phyloP scores from a whole-genome alignment of 1,140 invertebrate species.

The Hyles euphorbiae region DNA sequence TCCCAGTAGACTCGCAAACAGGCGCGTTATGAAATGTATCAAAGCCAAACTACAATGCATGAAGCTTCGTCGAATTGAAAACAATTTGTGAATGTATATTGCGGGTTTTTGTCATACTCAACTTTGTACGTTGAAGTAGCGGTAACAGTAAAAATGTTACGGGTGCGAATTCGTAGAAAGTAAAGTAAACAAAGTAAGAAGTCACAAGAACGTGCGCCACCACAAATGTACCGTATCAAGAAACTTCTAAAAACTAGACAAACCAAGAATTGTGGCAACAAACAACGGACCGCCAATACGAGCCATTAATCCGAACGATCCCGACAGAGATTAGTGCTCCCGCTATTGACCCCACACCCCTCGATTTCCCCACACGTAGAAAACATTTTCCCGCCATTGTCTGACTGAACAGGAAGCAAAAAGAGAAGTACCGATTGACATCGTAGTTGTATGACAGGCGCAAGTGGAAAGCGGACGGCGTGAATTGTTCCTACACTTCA shows the following conservation, averaged over 20 bases:
- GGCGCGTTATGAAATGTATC: background rate
- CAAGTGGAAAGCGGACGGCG: slow-evolving; percentile 3
- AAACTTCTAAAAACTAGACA: slow-evolving; percentile 50
- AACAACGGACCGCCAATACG: slow-evolving; percentile 63
- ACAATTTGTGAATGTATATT: too few species aligned
- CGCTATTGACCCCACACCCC: slow-evolving; percentile 48
- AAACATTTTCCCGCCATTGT: slow-evolving; percentile 67
- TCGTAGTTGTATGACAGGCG: slow-evolving; percentile 24
- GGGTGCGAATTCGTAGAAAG: too few species aligned
- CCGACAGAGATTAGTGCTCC: slow-evolving; percentile 62
- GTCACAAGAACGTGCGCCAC: slow-evolving; percentile 7
- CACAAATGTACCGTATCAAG: slow-evolving; percentile 34
- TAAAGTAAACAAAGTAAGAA: too few species aligned
- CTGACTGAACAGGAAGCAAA: slow-evolving; percentile 55
- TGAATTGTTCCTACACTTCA: slow-evolving; percentile 2
- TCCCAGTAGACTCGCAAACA: slow-evolving; percentile 6
- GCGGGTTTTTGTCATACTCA: too few species aligned
- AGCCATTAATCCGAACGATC: slow-evolving; percentile 69
- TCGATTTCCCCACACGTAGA: slow-evolving; percentile 43
- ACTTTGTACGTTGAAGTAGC: too few species aligned
- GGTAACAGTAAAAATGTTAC: too few species aligned
- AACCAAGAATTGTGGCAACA: slow-evolving; percentile 53
- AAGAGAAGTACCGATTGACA: slow-evolving; percentile 60
- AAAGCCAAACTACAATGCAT: too few species aligned
- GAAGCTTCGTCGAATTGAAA: too few species aligned